Evolutionary conservation across 2,113 vertebrate species (phyloP).

Genomic region (Gymnocephalus cernua): DNA sequence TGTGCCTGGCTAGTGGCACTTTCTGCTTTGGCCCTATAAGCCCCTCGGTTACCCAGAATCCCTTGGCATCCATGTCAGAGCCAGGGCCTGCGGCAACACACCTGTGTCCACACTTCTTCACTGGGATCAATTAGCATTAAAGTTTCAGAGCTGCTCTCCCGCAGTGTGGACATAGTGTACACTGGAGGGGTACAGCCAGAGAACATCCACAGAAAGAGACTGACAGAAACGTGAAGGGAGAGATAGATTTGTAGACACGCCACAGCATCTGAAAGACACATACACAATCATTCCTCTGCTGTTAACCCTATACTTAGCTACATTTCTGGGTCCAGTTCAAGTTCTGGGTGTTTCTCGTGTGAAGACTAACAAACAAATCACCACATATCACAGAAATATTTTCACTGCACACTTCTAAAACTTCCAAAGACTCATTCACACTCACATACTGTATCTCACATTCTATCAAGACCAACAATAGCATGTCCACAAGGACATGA

Average conservation of each 20-base stretch:
- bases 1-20: constrained; percentile 64
- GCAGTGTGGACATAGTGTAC: constrained; percentile 72
- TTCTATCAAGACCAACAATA: not conserved
- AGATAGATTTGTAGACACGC: constrained; percentile 55
- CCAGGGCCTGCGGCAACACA: constrained; percentile 79
- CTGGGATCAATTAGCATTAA: constrained; percentile 87
- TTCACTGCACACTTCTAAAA: not conserved
- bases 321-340: not conserved
- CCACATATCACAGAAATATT: not conserved
- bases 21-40: constrained; percentile 65
- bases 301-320: not conserved
- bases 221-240: constrained; percentile 53
- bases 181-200: constrained; percentile 72
- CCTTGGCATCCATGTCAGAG: constrained; percentile 68
- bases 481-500: not conserved
- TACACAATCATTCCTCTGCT: not conserved
- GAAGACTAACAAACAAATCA: not conserved
- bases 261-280: not conserved
- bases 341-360: not conserved
- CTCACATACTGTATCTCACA: not conserved
- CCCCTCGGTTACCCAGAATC: constrained; percentile 70
- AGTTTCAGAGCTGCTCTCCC: constrained; percentile 75
- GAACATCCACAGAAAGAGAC: constrained; percentile 62
- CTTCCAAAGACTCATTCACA: not conserved
- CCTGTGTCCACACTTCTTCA: constrained; percentile 82